phyloP scores from a whole-genome alignment of 92 coral and sea anemone species.

The Porites evermanni region DNA sequence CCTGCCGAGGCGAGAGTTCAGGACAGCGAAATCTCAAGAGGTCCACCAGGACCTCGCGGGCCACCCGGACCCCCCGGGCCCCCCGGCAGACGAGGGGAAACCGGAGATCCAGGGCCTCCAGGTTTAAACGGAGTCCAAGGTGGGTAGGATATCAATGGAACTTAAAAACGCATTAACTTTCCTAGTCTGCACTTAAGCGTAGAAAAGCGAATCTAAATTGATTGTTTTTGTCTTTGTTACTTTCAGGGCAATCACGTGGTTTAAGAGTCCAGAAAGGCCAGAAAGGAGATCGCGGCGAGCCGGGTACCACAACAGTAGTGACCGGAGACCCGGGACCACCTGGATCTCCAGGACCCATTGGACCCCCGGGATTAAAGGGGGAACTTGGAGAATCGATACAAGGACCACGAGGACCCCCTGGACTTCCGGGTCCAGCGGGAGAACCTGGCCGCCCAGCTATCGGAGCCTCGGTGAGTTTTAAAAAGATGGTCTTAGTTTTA shows the following conservation, averaged over 20 bases:
- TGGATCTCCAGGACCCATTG: constrained; percentile 17
- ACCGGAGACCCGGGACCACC: constrained; percentile 35
- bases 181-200: not conserved
- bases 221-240: not conserved
- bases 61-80: constrained; percentile 61
- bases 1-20: constrained; percentile 16
- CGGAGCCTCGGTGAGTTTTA: constrained; percentile 29
- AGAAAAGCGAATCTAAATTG: not conserved
- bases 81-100: constrained; percentile 63
- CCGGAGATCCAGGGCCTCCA: constrained; percentile 42
- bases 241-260: constrained; percentile 16
- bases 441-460: constrained; percentile 45
- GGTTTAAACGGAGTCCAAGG: constrained; percentile 7
- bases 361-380: constrained; percentile 51
- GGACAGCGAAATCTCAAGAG: constrained; percentile 40
- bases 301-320: constrained; percentile 29
- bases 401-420: constrained; percentile 38
- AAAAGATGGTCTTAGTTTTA: not conserved
- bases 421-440: constrained; percentile 56
- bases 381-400: constrained; percentile 18
- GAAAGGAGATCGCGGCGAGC: constrained; percentile 24
- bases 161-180: not conserved
- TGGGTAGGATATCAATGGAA: not conserved
- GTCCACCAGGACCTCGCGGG: constrained; percentile 39
- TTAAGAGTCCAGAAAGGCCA: constrained; percentile 31